A percentile compares a stretch with the other conserved stretches of the same genome.
Conservation (phyloP, 2,888 invertebrate genomes). For the Andrena praecox region DNA sequence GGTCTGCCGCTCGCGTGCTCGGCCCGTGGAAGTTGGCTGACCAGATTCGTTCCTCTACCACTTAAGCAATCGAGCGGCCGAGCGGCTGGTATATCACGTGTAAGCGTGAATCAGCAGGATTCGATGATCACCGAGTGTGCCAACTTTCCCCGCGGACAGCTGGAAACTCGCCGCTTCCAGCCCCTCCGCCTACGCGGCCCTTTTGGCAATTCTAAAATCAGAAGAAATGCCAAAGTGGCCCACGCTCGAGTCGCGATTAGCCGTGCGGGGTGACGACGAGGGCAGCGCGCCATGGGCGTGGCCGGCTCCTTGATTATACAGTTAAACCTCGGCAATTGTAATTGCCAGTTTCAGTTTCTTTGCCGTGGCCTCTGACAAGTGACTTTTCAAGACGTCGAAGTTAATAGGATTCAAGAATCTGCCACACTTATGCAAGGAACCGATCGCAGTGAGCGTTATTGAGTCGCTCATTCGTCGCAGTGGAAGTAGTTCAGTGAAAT, state of each 20-base stretch:
- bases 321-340: background rate
- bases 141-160: constrained; percentile 8
- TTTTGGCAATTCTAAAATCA: background rate
- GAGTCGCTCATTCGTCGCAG: background rate
- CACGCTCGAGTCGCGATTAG: background rate
- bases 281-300: too few relatives aligned
- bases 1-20: constrained; percentile 56
- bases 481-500: too few relatives aligned
- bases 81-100: constrained; percentile 56
- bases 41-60: constrained; percentile 69
- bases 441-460: background rate
- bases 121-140: constrained; percentile 38
- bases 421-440: background rate
- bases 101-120: constrained; percentile 65
- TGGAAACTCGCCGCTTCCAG: background rate
- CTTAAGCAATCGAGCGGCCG: constrained; percentile 67
- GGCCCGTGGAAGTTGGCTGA: constrained; percentile 58
- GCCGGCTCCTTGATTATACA: too few relatives aligned
- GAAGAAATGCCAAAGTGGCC: background rate
- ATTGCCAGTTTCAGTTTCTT: too few relatives aligned
- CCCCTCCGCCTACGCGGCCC: background rate
- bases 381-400: too few relatives aligned
- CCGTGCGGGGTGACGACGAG: too few relatives aligned
- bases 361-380: too few relatives aligned
- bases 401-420: too few relatives aligned